Conservation (phyloP, 2,888 invertebrate genomes). For the Acleris sparsana region DNA sequence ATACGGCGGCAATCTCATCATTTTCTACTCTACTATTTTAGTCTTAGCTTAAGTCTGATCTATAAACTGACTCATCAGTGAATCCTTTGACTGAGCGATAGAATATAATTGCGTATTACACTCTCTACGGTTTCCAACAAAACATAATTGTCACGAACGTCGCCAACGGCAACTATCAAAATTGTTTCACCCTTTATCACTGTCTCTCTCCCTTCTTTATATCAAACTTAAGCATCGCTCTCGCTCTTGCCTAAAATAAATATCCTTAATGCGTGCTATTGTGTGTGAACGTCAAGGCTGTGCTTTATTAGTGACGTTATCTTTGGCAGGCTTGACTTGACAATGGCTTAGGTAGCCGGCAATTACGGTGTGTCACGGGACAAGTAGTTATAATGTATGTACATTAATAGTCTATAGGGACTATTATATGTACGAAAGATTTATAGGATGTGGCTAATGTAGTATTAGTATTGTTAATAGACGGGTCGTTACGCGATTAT, state of each 20-base stretch:
- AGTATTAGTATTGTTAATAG: no score
- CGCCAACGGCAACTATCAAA: neutral
- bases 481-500: no score
- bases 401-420: neutral
- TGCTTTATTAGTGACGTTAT: slow-evolving; percentile 14
- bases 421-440: neutral
- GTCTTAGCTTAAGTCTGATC: no score
- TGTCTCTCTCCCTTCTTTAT: neutral
- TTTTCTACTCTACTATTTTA: no score
- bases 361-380: neutral
- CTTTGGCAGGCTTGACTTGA: slow-evolving; percentile 21
- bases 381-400: neutral
- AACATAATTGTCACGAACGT: no score
- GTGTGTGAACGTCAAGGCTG: slow-evolving; percentile 3
- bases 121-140: no score
- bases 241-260: neutral
- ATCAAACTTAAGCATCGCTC: neutral
- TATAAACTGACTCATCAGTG: no score
- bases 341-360: slow-evolving; percentile 20
- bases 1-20: no score
- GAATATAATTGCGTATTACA: no score
- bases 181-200: neutral
- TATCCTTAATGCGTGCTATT: neutral
- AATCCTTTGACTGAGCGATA: no score
- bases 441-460: neutral